A percentile compares a stretch with the other conserved stretches of the same genome.
These are phyloP conservation scores for Trachythela sp. DNA, from an alignment of 64 coral and sea anemone genomes.

Conservation along the genomic window DNA sequence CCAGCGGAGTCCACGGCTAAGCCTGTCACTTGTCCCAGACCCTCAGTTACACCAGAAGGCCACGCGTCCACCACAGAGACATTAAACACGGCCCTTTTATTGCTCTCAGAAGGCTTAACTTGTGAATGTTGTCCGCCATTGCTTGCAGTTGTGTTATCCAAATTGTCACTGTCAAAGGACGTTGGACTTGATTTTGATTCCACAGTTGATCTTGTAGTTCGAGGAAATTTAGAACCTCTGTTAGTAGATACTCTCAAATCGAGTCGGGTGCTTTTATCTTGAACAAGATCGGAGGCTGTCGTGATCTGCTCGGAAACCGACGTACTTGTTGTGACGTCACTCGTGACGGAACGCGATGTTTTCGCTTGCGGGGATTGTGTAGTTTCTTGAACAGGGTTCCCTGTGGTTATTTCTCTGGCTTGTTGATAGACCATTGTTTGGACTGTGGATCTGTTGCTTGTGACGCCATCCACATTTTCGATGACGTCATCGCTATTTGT, in stretches of 20 bases:
- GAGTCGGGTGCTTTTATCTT: background rate
- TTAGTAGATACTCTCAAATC: no score
- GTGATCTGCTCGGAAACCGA: slow-evolving; percentile 7
- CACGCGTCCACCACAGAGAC: background rate
- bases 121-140: background rate
- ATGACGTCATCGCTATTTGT: background rate
- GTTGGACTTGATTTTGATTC: background rate
- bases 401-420: background rate
- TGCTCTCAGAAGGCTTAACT: background rate
- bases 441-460: background rate
- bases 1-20: slow-evolving; percentile 53
- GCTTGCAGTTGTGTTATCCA: background rate
- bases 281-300: background rate
- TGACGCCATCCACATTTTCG: background rate
- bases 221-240: background rate
- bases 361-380: background rate
- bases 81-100: background rate
- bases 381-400: background rate
- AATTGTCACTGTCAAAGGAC: background rate
- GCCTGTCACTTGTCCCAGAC: slow-evolving; percentile 63
- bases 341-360: background rate
- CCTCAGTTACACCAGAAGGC: background rate
- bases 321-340: background rate
- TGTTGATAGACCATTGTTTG: background rate
- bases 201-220: background rate